Percentiles rank a stretch among this genome's conserved stretches.
These are phyloP conservation scores for Henricia sp. DNA, from an alignment of 53 echinoderm and acorn worm species.

Conservation along the genomic window DNA sequence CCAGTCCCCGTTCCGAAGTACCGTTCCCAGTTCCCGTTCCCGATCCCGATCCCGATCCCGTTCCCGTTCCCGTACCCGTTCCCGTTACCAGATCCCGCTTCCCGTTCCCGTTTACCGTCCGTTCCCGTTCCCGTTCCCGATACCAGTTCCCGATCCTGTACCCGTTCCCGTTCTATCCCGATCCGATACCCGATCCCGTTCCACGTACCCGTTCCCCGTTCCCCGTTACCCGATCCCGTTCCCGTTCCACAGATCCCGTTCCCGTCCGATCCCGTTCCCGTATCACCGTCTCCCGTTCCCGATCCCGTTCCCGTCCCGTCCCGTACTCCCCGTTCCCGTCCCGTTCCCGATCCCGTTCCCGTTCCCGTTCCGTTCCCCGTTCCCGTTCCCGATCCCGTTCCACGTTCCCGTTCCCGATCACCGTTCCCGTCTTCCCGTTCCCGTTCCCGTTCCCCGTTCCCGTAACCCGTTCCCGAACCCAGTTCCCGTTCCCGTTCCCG, in stretches of 20 bases:
- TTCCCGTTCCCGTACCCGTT: no score
- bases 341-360: neutral
- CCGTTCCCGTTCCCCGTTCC: neutral
- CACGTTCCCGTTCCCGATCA: neutral
- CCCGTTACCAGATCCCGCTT: no score
- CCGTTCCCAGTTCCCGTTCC: no score
- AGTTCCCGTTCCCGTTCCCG: neutral
- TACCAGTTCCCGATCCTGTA: no score
- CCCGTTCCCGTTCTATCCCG: neutral
- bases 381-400: neutral
- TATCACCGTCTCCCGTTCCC: neutral
- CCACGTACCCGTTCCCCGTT: neutral
- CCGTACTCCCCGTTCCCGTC: neutral
- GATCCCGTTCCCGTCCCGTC: neutral
- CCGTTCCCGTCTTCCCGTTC: constrained; percentile 3
- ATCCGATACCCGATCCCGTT: neutral
- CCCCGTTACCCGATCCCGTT: neutral
- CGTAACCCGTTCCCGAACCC: neutral
- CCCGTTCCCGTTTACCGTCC: no score
- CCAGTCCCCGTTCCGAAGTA: no score
- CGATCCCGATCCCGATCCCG: no score
- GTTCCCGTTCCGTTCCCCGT: neutral
- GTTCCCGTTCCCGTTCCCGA: no score
- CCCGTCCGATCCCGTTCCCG: neutral
- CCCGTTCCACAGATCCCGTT: neutral